Evolutionary conservation across 1,140 invertebrate species (phyloP), one percentile per base, ranked within the genome.

Genomic region (Pteromalus puparum): DNA sequence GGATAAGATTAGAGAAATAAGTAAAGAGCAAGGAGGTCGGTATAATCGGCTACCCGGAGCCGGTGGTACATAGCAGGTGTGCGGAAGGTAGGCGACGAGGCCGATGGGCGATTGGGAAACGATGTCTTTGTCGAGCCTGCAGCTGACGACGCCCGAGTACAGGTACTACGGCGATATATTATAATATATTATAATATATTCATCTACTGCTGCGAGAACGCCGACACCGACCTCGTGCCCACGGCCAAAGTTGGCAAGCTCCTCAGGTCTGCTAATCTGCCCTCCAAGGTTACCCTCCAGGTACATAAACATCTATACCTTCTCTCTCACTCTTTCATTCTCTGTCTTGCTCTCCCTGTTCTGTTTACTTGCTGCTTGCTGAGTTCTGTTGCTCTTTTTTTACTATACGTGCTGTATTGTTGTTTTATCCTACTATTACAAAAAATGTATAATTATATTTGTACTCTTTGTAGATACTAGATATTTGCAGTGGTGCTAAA

Each of bases 181-280:
- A n/a, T 5, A 30, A 5, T 30, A 5, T 98, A 97, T 94, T 95
- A 94, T 87, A 96, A 97, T 93, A 95, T 97, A 92, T 98, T 97
- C 93, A 94, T 96, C 88, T 96, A 95, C 91, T 98, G 96, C 92
- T 95, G 93, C 87, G 97, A 98, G 93, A 95, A 95, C 85, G 96
- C 97, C 91, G 96, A 97, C 87, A 95, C 94, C 88, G 96, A 96
- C 82, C 97, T 95, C 94, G 95, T 97, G 89, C 94, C 95, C 61
- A 95, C 96, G 88, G 94, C 95, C 86, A 96, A 96, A 92, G 96
- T 96, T 73, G 94, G 95, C 73, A 97, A 98, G 91, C 92, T 98
- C 70, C 96, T 97, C 90, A 94, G 95, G 85, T 96, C 96, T 26
- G 96, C 97, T 38, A 95, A 95, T 86, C 93, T 98, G 87, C 94